phyloP scores from a whole-genome alignment of 2,113 vertebrate species.

The Muntiacus reevesi region DNA sequence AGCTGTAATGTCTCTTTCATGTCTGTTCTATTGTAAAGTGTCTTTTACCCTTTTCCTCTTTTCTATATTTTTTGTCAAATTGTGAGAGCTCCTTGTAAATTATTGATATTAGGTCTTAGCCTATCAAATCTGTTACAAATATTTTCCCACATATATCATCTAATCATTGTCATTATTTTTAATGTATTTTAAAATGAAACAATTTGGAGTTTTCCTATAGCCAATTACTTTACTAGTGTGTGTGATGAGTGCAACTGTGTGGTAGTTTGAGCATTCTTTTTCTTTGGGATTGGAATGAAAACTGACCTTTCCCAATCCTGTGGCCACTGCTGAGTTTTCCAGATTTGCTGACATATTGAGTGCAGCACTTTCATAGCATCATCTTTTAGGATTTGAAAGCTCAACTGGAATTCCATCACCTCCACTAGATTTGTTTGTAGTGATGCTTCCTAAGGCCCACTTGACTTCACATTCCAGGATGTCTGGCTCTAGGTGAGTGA shows the following conservation, averaged over 20 bases:
- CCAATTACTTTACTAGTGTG: not conserved
- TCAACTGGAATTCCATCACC: not conserved
- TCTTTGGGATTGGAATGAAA: not conserved
- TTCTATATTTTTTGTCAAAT: not conserved
- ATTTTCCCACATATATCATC: not conserved
- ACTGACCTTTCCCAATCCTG: not conserved
- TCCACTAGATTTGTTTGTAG: not conserved
- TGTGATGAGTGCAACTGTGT: not conserved
- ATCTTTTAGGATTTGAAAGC: not conserved
- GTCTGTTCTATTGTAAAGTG: not conserved
- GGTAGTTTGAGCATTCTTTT: not conserved
- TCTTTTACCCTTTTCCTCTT: not conserved
- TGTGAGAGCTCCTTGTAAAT: not conserved
- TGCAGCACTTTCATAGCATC: not conserved
- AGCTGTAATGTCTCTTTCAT: not conserved
- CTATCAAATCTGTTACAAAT: not conserved
- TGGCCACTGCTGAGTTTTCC: not conserved
- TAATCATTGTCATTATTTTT: not conserved
- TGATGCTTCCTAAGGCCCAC: not conserved
- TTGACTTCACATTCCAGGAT: not conserved
- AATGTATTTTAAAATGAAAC: not conserved
- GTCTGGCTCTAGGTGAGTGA: not conserved
- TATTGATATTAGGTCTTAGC: not conserved
- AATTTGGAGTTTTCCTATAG: not conserved
- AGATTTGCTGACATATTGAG: not conserved